Evolutionary conservation across 2,113 vertebrate species (phyloP), one percentile per base, ranked within the genome.

Genomic region (Thermophis baileyi): DNA sequence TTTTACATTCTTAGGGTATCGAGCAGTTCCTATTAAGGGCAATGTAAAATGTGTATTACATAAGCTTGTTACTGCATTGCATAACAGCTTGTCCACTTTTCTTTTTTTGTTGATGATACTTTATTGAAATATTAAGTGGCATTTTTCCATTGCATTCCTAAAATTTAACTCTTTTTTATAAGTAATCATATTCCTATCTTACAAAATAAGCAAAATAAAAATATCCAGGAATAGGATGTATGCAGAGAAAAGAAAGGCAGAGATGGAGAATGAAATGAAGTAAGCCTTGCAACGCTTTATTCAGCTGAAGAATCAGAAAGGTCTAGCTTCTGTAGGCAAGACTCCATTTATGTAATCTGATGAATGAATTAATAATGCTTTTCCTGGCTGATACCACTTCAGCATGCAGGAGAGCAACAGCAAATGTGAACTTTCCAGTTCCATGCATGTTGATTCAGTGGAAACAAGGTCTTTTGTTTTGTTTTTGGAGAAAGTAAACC

Each of bases 151-250:
- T 89, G 53, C 87, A 46, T 63, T 89, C n/a, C 44, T 74, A 20
- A 89, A 88, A 88, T 69, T 44, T 44, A 81, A 81, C 18, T 20
- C 54, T 24, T 88, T 86, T 54, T 86, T 60, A 54, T 47, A 87
- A 47, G 51, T 74, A 87, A 51, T 27, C 25, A 46, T 87, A 88
- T 92, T 69, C 35, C 35, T 74, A 16, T 53, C 49, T 22, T 74
- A 40, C 51, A 87, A 92, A 86, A 40, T 53, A 50, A 92, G 47
- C 90, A 91, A 87, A 88, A 53, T 16, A 81, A 88, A 92, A 92
- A 88, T 18, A 92, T 74, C 35, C 46, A 74, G 12, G 25, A 89
- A 53, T 25, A 81, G 25, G 87, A 89, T 44, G 50, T 46, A 25
- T n/a, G 25, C 91, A 92, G 35, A 74, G 35, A 87, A 53, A 40